Evolutionary conservation across 2,797 vertebrate genomes (phyloP).

Genomic region (Microctenopoma steveboyesi): DNA sequence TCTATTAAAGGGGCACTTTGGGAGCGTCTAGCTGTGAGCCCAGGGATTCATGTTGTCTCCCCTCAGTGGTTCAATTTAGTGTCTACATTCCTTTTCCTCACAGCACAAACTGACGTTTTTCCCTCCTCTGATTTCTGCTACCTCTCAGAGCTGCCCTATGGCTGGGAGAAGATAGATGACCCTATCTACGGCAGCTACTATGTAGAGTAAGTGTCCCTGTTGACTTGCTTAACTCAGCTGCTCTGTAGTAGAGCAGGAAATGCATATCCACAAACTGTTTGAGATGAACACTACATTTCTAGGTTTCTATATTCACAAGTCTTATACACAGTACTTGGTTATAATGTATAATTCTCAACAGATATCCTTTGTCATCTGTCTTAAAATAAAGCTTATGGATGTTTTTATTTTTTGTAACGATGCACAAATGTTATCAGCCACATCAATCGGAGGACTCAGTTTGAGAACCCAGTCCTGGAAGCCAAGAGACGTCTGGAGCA

Average conservation of each 20-base stretch:
- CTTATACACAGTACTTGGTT: not conserved
- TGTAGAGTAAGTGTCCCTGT: conserved; percentile 92
- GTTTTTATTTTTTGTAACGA: conserved; percentile 13
- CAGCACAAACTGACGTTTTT: conserved; percentile 61
- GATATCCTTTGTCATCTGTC: not conserved
- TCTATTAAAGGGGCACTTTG: conserved; percentile 64
- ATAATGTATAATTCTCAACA: not conserved
- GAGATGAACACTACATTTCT: not conserved
- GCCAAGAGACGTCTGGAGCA: conserved; percentile 98
- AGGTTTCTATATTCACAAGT: not conserved
- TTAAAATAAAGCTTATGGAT: not conserved
- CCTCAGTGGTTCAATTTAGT: conserved; percentile 59
- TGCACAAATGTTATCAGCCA: conserved; percentile 84
- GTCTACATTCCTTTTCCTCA: conserved; percentile 49
- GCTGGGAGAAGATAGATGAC: conserved; percentile 99
- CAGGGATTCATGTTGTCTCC: conserved; percentile 65
- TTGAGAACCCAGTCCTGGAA: conserved; percentile 99
- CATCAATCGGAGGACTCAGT: conserved; percentile 99
- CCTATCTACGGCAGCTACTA: conserved; percentile 98
- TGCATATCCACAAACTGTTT: conserved; percentile 29
- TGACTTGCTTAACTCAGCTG: conserved; percentile 42
- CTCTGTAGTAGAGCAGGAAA: conserved; percentile 48
- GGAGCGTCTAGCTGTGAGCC: conserved; percentile 53
- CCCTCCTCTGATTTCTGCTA: conserved; percentile 79
- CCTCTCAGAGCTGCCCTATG: conserved; percentile 94